A percentile compares a stretch with the other conserved stretches of the same genome.
Conservation (phyloP, 2,888 invertebrate species). For the Tinea pellionella region DNA sequence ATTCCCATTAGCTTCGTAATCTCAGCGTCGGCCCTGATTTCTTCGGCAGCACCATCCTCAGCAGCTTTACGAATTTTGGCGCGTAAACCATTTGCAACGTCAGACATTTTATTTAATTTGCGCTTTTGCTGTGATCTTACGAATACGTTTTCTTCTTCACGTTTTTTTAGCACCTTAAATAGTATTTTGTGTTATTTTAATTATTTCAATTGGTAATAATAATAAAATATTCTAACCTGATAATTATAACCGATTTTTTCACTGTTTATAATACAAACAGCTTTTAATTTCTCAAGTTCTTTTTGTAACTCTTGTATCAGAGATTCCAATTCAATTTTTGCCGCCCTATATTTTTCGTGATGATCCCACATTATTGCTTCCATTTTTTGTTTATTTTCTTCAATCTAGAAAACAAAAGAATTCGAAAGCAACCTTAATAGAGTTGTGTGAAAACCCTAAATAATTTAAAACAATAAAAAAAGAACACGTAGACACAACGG, state of each 20-base stretch:
- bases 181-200: neutral
- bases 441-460: too few species aligned
- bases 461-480: too few species aligned
- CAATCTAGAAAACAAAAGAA: slow-evolving; percentile 33
- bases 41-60: slow-evolving; percentile 73
- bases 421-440: too few species aligned
- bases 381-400: slow-evolving; percentile 67
- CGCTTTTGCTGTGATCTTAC: slow-evolving; percentile 84
- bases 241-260: slow-evolving; percentile 94
- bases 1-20: slow-evolving; percentile 74
- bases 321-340: slow-evolving; percentile 76
- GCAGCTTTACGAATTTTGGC: slow-evolving; percentile 75
- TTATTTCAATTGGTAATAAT: neutral
- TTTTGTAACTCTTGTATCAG: slow-evolving; percentile 81
- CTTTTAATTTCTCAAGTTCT: slow-evolving; percentile 82
- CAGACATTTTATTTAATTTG: slow-evolving; percentile 80
- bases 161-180: slow-evolving; percentile 76
- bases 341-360: slow-evolving; percentile 76
- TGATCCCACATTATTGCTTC: slow-evolving; percentile 74
- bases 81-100: slow-evolving; percentile 74
- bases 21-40: slow-evolving; percentile 75
- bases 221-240: slow-evolving; percentile 53
- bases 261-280: slow-evolving; percentile 83
- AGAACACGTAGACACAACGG: too few species aligned
- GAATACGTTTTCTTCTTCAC: slow-evolving; percentile 88